Evolutionary conservation across 2,797 vertebrate genomes (phyloP).

Genomic region (Falco columbarius): DNA sequence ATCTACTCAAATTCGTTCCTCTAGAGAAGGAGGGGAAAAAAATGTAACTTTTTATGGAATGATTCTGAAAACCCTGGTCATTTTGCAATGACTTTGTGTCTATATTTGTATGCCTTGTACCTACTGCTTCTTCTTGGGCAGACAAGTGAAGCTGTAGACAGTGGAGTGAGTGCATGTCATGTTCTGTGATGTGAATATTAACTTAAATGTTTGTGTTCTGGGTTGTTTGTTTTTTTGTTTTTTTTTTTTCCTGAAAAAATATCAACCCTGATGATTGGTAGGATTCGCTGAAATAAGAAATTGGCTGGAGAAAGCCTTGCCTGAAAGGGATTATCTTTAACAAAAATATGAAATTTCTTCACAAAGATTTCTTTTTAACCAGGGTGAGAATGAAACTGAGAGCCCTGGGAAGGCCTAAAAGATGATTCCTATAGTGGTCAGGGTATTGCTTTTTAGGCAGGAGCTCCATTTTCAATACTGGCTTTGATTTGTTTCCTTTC

Average conservation of each 20-base stretch:
- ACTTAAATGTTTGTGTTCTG: neutral
- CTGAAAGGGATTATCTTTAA: neutral
- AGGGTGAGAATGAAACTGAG: neutral
- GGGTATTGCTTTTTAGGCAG: neutral
- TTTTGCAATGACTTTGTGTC: neutral
- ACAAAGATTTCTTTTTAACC: neutral
- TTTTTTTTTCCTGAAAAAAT: neutral
- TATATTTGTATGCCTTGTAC: neutral
- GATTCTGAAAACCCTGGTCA: neutral
- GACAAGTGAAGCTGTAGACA: neutral
- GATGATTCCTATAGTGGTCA: accelerated
- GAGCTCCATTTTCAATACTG: neutral
- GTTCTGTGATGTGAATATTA: neutral
- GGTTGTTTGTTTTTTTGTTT: too few species aligned
- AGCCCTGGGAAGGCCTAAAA: neutral
- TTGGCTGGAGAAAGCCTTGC: neutral
- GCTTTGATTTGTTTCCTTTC: neutral
- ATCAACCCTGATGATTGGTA: accelerated
- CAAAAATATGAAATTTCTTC: neutral
- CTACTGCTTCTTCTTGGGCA: neutral
- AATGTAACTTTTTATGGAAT: neutral
- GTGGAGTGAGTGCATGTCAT: neutral
- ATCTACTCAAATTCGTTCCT: neutral
- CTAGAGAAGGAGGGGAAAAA: neutral
- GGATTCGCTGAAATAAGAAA: neutral